Base-by-base conservation (phyloP, 1,140 invertebrate species). In the Panagrolaimus sp. region DNA sequence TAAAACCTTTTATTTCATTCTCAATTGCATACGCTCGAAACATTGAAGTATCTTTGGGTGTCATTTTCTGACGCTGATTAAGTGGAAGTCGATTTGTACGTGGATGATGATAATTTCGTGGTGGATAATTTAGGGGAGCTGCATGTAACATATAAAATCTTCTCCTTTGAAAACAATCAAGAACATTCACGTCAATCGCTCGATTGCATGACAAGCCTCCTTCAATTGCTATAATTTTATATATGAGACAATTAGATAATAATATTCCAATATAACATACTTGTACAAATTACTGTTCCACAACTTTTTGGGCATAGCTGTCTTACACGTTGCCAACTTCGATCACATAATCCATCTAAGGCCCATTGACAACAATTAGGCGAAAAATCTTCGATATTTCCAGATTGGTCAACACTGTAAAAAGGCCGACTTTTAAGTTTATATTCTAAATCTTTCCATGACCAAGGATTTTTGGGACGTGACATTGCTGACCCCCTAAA, bases 241-340 rank as follows among this genome's bases (percentile, higher is more conserved):
- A 14, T 8, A 14, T 27, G 20, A 27, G 9, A 20, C 20, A 57
- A 57, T 11, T 5, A n/a, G 31, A 38, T 38, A 57, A 11, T 57
- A 20, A 27, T 57, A 9, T 57, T 20, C 9, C n/a, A 57, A 57
- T n/a, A n/a, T n/a, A 23, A 14, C n/a, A 11, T 23, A 57, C 51
- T 27, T 25, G 51, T 25, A 57, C 51, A 57, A 57, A 25, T 25
- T 9, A 57, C 51, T 57, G 51, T 27, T 23, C 62, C 62, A 38
- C 62, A 63, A 42, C 27, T 42, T 63, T 63, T 63, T 31, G 62
- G 62, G 27, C 62, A 63, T 27, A 63, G 16, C 11, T 31, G n/a
- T 63, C 62, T 31, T 31, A 63, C 7, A 8, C 62, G 11, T 9
- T 63, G 62, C 62, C 62, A 63, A 63, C 16, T 16, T 31, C 62